phyloP scores from a whole-genome alignment of 1,140 invertebrate genomes.

The Caligus rogercresseyi region DNA sequence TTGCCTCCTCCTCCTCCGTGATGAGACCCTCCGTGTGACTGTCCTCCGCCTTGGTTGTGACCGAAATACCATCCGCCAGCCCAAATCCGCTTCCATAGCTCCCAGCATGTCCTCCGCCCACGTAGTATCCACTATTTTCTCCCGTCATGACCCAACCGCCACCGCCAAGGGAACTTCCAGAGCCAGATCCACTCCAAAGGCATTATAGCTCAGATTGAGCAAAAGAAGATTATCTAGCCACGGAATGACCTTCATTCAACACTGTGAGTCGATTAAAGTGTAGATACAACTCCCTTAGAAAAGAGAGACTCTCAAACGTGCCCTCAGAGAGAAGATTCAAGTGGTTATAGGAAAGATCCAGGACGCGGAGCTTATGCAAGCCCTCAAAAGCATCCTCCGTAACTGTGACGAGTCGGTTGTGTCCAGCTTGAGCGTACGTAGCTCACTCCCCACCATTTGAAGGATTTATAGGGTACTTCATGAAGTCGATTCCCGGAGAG shows the following conservation, averaged over 20 bases:
- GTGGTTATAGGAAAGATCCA: slow-evolving; percentile 62
- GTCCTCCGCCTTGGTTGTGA: background rate
- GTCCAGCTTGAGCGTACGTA: slow-evolving; percentile 39
- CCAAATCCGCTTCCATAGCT: no score
- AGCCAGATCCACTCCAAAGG: background rate
- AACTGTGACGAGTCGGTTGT: slow-evolving; percentile 48
- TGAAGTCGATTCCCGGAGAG: background rate
- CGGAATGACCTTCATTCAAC: slow-evolving; percentile 43
- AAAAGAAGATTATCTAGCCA: background rate
- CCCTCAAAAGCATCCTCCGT: background rate
- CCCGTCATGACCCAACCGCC: background rate
- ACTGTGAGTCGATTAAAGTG: slow-evolving; percentile 56
- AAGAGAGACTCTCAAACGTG: slow-evolving; percentile 58
- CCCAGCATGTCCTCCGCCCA: no score
- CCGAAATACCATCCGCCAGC: no score
- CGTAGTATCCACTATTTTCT: no score
- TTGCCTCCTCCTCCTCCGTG: background rate
- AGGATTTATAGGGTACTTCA: background rate
- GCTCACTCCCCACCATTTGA: background rate
- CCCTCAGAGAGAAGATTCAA: slow-evolving; percentile 55
- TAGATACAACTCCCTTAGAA: slow-evolving; percentile 56
- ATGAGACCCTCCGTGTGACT: background rate
- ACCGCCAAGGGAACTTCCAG: background rate
- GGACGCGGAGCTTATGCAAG: slow-evolving; percentile 39
- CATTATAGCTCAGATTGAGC: background rate